Percentiles rank a stretch among this genome's conserved stretches.
phyloP scores from a whole-genome alignment of 1,140 invertebrate genomes.

The Arion vulgaris region DNA sequence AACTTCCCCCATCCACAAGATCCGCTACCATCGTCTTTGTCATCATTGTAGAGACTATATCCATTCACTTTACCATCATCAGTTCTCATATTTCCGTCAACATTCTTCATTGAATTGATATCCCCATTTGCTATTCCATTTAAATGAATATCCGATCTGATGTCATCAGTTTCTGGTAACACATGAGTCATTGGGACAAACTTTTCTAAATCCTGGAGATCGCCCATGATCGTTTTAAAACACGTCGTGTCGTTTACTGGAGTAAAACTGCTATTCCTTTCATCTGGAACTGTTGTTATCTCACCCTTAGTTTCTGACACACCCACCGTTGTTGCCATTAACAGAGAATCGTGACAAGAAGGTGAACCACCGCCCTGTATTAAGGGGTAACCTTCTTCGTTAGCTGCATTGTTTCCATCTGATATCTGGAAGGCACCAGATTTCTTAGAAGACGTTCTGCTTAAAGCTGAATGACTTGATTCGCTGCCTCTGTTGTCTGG shows the following conservation, averaged over 20 bases:
- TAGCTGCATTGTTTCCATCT: not conserved
- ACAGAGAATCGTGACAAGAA: not conserved
- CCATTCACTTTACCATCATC: not conserved
- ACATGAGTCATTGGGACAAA: not conserved
- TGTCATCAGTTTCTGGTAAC: not conserved
- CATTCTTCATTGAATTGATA: not conserved
- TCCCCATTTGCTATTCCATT: not conserved
- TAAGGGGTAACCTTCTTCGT: not conserved
- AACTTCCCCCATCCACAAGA: slow-evolving; percentile 64
- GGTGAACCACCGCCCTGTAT: not conserved
- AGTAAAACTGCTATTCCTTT: not conserved
- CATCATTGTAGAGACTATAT: not conserved
- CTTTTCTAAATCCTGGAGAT: not conserved
- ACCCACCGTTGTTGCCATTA: not conserved
- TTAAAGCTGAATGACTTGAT: not conserved
- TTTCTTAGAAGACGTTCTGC: not conserved
- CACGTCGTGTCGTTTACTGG: not conserved
- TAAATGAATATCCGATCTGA: not conserved
- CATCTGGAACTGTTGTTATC: not conserved
- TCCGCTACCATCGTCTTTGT: slow-evolving; percentile 38
- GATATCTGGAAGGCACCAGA: not conserved
- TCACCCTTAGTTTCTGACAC: not conserved
- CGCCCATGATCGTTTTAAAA: not conserved
- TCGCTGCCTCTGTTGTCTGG: not conserved
- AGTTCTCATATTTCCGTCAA: not conserved